A percentile compares a stretch with the other conserved stretches of the same genome.
These are phyloP conservation scores for Caenorhabditis imperialis DNA, from an alignment of 2,888 invertebrate genomes.

Conservation along the genomic window DNA sequence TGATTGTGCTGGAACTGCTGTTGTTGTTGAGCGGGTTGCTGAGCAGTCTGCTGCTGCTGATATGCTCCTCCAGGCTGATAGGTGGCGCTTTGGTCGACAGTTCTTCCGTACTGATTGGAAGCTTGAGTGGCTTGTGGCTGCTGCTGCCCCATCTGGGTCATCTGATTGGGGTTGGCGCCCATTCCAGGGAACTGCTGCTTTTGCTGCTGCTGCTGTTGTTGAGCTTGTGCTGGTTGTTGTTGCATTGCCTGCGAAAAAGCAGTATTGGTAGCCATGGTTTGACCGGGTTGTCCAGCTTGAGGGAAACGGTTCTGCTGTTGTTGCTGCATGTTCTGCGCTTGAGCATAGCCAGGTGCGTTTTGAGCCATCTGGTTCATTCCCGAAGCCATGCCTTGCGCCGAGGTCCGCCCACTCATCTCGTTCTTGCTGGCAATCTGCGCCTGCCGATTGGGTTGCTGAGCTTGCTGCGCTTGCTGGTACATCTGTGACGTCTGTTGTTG, in stretches of 20 bases:
- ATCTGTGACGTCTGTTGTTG: conserved; percentile 27
- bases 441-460: conserved; percentile 7
- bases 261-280: neutral
- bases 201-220: conserved; percentile 3
- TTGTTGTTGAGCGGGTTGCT: neutral
- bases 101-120: too few species aligned
- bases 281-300: neutral
- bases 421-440: neutral
- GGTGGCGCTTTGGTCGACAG: too few species aligned
- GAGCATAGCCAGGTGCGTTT: too few species aligned
- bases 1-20: conserved; percentile 6
- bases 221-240: neutral
- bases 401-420: neutral
- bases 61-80: too few species aligned
- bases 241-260: too few species aligned
- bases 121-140: conserved; percentile 22
- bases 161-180: neutral
- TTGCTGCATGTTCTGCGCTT: too few species aligned
- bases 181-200: neutral
- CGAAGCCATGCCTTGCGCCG: neutral
- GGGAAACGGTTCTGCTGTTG: too few species aligned
- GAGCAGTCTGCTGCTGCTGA: conserved; percentile 3
- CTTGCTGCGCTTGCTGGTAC: conserved; percentile 12
- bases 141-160: conserved; percentile 1
- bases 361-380: neutral